Evolutionary conservation across 2,113 vertebrate species (phyloP), one percentile per base, ranked within the genome.

Genomic region (Sylvietta virens): DNA sequence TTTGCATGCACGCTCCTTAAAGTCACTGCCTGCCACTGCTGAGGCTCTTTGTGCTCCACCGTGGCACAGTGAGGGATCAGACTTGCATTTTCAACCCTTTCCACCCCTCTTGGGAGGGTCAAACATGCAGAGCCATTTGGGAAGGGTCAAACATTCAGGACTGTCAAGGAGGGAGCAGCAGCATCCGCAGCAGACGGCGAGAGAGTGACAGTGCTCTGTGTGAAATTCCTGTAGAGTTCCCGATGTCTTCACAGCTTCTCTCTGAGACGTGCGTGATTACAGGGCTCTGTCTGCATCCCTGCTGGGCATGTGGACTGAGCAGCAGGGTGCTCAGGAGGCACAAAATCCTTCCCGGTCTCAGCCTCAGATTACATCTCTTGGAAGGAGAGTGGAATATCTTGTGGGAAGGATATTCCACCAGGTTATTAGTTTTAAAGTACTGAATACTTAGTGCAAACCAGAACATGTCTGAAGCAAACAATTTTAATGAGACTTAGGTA

Each of bases 361-460:
- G 62, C 28, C 67, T 71, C 79, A 78, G 81, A 86, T 95, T 81
- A 1, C n/a, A 48, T 67, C 51, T 83, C 51, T 61, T 88, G 69
- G 72, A 90, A 74, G 40, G 44, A 73, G 67, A 78, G 64, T 3
- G 28, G 71, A 70, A 62, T 80, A 86, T 20, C 39, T 95, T 27
- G 58, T 77, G 79, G 90, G 79, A 65, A 93, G 72, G 71, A 61
- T 92, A 60, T 83, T 96, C 79, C 72, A 83, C 69, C 61, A 51
- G 26, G 44, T 67, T 81, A 94, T 83, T 96, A 81, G 54, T 92
- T 87, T 69, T 87, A 66, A 91, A 95, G 71, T 62, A 86, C 42
- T 1, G 15, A 88, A 77, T 0, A 2, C 20, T 40, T 57, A 67
- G n/a, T 70, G 50, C 90, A 94, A 92, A 93, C 79, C 64, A 83